Base-by-base conservation (phyloP, 2,888 invertebrate species). In the Hemithea aestivaria region DNA sequence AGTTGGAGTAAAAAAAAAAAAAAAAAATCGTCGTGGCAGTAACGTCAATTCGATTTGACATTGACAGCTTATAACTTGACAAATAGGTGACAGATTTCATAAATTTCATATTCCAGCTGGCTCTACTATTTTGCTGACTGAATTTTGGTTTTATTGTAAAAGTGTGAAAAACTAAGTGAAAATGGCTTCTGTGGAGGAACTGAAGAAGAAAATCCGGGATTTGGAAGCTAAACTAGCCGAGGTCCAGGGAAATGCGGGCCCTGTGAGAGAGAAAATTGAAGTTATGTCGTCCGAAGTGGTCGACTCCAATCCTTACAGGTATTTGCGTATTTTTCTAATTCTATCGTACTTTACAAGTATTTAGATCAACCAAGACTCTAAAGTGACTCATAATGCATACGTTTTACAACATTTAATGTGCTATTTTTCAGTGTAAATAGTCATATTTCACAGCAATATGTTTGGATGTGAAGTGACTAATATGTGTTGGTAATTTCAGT, bases 291-390 rank as follows among this genome's bases (percentile, higher is more conserved):
- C 95, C 1, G 97, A 98, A 90, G 99, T 99, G 6, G 94, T 96
- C 7, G 99, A 99, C 84, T 94, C 96, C 1, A 99, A 99, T 89
- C 99, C 99, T 0, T 99, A 99, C 90, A 96, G 96, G 96, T 96
- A 85, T 62, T 62, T 59, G 24, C 0, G 2, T 9, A 27, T 37
- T 43, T 49, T 43, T 27, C 7, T 27, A 9, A 11, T 23, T 46
- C 16, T 23, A n/a, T n/a, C n/a, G n/a, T n/a, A n/a, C n/a, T n/a
- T n/a, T n/a, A n/a, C n/a, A n/a, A n/a, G n/a, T n/a, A n/a, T n/a
- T n/a, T n/a, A n/a, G n/a, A n/a, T n/a, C n/a, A n/a, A n/a, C n/a
- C n/a, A n/a, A n/a, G n/a, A n/a, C n/a, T n/a, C n/a, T n/a, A n/a
- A n/a, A n/a, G n/a, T n/a, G n/a, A n/a, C n/a, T n/a, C n/a, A n/a